Evolutionary conservation across 1,140 invertebrate genomes (phyloP).

Genomic region (Lucilia cuprina): DNA sequence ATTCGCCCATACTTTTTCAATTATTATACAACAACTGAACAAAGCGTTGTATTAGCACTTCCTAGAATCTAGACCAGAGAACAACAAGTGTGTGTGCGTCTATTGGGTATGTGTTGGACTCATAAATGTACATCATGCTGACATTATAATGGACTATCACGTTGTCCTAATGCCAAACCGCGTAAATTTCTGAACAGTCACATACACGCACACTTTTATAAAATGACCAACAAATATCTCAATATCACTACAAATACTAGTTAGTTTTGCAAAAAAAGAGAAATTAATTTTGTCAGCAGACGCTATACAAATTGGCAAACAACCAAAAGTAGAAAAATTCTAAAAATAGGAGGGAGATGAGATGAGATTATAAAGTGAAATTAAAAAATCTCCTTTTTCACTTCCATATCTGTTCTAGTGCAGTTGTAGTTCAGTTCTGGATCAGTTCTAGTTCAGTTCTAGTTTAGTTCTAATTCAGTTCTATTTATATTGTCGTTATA

Average conservation of each 20-base stretch:
- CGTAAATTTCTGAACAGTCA: background rate
- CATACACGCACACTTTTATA: background rate
- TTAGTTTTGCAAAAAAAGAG: background rate
- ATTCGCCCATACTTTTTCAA: background rate
- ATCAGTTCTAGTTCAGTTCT: too few relatives aligned
- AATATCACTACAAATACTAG: background rate
- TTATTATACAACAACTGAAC: background rate
- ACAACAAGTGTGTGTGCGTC: slow-evolving; percentile 11
- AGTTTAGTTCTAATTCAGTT: too few relatives aligned
- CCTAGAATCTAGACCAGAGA: background rate
- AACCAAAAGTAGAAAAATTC: background rate
- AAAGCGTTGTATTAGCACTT: background rate
- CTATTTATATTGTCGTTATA: too few relatives aligned
- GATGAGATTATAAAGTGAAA: too few relatives aligned
- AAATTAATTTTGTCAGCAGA: background rate
- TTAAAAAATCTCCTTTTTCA: too few relatives aligned
- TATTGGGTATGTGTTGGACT: background rate
- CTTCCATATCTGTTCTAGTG: too few relatives aligned
- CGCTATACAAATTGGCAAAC: background rate
- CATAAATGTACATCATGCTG: slow-evolving; percentile 17
- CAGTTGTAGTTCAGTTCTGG: too few relatives aligned
- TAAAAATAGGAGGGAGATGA: too few relatives aligned
- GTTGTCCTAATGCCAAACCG: slow-evolving; percentile 6
- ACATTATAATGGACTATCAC: slow-evolving; percentile 14
- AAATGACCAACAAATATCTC: background rate